Percentiles rank a stretch among this genome's conserved stretches.
Evolutionary conservation across 2,113 vertebrate genomes (phyloP).

Genomic region (Anoura caudifer): DNA sequence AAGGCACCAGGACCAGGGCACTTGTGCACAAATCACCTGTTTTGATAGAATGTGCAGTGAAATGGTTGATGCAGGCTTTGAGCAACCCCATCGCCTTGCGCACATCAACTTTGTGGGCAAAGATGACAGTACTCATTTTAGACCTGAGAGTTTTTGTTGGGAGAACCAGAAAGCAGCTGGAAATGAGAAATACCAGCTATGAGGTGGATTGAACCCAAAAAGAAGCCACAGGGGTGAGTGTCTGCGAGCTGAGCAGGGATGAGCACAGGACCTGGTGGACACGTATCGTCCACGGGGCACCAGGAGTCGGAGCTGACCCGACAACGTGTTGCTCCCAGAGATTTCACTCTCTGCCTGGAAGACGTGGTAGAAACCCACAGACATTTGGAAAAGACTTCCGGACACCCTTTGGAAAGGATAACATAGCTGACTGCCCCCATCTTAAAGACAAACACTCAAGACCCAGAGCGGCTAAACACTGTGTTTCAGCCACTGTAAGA

Average conservation of each 20-base stretch:
- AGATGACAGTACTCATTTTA: background rate
- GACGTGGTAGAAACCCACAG: background rate
- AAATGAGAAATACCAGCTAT: background rate
- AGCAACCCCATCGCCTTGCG: background rate
- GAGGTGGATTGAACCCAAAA: background rate
- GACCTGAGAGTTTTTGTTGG: background rate
- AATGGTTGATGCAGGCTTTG: background rate
- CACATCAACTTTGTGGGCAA: background rate
- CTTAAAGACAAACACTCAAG: background rate
- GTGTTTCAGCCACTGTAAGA: background rate
- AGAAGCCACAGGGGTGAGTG: background rate
- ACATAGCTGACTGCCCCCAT: background rate
- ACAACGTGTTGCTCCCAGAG: background rate
- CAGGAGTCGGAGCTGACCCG: background rate
- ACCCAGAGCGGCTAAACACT: background rate
- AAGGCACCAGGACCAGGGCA: too few species aligned
- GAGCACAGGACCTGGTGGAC: background rate
- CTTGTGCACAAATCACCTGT: background rate
- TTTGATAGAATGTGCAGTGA: background rate
- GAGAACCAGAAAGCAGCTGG: background rate
- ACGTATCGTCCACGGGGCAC: rapidly evolving
- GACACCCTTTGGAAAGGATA: background rate
- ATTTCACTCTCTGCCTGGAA: background rate
- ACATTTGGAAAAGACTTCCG: background rate
- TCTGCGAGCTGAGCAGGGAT: background rate